phyloP scores from a whole-genome alignment of 2,113 vertebrate species.

The Opisthocomus hoazin region DNA sequence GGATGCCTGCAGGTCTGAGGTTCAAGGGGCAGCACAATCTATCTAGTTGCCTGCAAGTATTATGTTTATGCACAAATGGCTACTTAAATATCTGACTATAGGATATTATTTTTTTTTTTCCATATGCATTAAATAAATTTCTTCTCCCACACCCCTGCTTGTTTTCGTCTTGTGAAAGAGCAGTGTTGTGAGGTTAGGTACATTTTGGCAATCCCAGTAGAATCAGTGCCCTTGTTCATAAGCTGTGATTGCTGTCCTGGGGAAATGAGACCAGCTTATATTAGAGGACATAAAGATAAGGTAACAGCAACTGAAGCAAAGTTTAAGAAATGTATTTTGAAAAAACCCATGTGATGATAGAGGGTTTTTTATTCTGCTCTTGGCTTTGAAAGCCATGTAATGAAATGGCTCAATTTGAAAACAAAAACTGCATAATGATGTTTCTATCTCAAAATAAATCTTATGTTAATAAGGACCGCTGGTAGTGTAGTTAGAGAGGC shows the following conservation, averaged over 20 bases:
- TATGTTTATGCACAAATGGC: not conserved
- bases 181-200: not conserved
- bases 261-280: not conserved
- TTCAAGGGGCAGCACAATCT: not conserved
- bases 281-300: not conserved
- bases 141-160: accelerated
- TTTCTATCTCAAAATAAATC: conserved; percentile 47
- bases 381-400: conserved; percentile 21
- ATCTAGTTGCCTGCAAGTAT: not conserved
- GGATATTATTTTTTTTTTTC: not conserved
- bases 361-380: not conserved
- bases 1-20: not conserved
- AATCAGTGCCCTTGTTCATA: not conserved
- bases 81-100: not conserved
- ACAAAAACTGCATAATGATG: conserved; percentile 23
- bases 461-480: conserved; percentile 6
- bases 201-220: not conserved
- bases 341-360: not conserved
- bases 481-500: conserved; percentile 10
- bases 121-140: not conserved
- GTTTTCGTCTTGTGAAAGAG: not conserved
- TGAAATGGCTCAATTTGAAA: not conserved
- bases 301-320: not conserved
- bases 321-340: not conserved
- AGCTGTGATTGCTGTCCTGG: not conserved